phyloP scores from a whole-genome alignment of 2,797 vertebrate genomes.

The Huso huso region DNA sequence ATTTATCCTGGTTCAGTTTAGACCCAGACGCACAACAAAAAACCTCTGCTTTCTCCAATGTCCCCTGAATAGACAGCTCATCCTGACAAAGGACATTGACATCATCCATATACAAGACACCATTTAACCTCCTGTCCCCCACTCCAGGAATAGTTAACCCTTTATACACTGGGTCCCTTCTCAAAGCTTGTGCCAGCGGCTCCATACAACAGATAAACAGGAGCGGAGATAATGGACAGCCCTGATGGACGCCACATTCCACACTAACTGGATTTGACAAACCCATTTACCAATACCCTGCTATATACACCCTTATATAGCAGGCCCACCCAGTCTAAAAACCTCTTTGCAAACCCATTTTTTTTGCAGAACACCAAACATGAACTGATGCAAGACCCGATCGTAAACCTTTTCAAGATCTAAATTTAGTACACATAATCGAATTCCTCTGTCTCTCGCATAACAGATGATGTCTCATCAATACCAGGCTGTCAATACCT shows the following conservation, averaged over 20 bases:
- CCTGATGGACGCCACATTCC: not conserved
- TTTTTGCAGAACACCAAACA: not conserved
- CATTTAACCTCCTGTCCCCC: too few species aligned
- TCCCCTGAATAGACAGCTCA: too few species aligned
- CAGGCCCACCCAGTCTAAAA: not conserved
- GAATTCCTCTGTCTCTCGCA: slow-evolving; percentile 1
- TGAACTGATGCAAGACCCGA: not conserved
- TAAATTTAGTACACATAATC: not conserved
- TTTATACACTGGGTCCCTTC: too few species aligned
- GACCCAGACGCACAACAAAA: too few species aligned
- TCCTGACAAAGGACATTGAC: too few species aligned
- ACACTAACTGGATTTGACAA: not conserved
- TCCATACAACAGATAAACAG: not conserved
- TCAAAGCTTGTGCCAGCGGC: not conserved
- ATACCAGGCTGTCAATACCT: not conserved
- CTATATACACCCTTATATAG: not conserved
- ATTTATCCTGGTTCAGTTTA: too few species aligned
- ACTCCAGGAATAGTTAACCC: too few species aligned
- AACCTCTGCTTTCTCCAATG: too few species aligned
- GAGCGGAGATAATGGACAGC: not conserved
- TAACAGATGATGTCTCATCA: not conserved
- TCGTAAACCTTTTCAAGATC: too few species aligned
- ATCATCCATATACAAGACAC: too few species aligned
- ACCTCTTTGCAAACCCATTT: not conserved
- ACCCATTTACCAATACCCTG: not conserved